Conservation (phyloP, 2,888 invertebrate genomes). For the Pocota personata region DNA sequence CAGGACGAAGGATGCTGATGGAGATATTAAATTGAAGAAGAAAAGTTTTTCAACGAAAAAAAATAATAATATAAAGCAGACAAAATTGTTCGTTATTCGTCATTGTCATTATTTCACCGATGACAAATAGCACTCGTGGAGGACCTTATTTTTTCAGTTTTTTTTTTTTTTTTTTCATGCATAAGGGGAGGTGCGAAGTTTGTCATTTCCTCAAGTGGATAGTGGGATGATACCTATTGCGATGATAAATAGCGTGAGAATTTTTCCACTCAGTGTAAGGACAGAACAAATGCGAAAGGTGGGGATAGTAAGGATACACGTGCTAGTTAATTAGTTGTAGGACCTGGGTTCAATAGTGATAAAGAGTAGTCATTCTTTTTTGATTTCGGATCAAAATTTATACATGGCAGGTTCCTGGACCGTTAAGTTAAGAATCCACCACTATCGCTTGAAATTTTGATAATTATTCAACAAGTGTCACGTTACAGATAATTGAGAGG, state of each 20-base stretch:
- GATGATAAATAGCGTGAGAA: conserved; percentile 45
- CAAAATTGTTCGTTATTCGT: conserved; percentile 54
- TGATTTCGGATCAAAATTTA: too few species aligned
- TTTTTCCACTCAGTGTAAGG: not conserved
- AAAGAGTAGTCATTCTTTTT: too few species aligned
- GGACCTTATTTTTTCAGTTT: conserved; percentile 15
- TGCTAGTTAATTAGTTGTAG: not conserved
- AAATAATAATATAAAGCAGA: conserved; percentile 10
- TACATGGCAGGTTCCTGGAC: too few species aligned
- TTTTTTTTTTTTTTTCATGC: not conserved
- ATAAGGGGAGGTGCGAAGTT: not conserved
- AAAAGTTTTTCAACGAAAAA: conserved; percentile 9
- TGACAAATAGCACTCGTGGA: conserved; percentile 59
- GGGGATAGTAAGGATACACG: not conserved
- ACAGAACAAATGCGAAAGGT: not conserved
- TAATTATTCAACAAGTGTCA: too few species aligned
- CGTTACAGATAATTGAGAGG: too few species aligned
- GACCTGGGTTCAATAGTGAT: not conserved
- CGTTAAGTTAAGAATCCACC: too few species aligned
- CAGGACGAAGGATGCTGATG: conserved; percentile 31
- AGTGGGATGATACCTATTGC: not conserved
- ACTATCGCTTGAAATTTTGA: too few species aligned
- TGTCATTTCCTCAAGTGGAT: conserved; percentile 46
- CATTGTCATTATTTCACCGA: conserved; percentile 62
- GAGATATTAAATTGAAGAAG: conserved; percentile 30